Evolutionary conservation across 2,113 vertebrate genomes (phyloP), one percentile per base, ranked within the genome.

Genomic region (Emydocephalus ijimae): DNA sequence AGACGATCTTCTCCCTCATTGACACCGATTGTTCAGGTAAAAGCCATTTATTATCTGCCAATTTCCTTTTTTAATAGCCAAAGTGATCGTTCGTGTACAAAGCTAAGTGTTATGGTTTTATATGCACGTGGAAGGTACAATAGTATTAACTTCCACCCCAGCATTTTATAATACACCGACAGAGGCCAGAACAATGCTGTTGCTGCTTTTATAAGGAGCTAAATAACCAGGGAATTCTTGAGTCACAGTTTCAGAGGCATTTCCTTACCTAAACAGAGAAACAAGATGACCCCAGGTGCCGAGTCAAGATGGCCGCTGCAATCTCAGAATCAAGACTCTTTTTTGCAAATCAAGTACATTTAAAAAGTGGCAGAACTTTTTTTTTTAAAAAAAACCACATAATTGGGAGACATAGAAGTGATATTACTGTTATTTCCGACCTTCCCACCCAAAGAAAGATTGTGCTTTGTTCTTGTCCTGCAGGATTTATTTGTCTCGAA

Each of bases 1-100:
- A 99, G 96, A 99, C 98, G 85, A 98, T 99, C 96, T 99, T 99
- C 97, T 97, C 98, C 91, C 98, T 99, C 93, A 99, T 99, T 93
- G 99, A 99, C 96, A 98, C 96, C 29, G 99, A 99, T 94, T 98
- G 99, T 89, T 99, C 99, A 95, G 99, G 99, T 99, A 95, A 95
- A 97, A 1, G 5, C n/a, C 74, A 29, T 54, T 43, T 24, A n/a
- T 52, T 39, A 2, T 39, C 11, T 89, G 20, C 26, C 5, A 3
- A 8, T 81, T 90, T 91, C n/a, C 15, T 7, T 57, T 56, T 6
- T 57, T 29, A 43, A 56, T 23, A 56, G 50, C 20, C 18, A 9
- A 23, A 39, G 21, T 9, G 43, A 23, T 64, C 18, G 29, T 48
- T 64, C 0, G 18, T 88, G 24, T 39, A 45, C 26, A 43, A 55